A percentile compares a stretch with the other conserved stretches of the same genome.
Conservation (phyloP, 2,797 vertebrate genomes). For the Catamblyrhynchus diadema region DNA sequence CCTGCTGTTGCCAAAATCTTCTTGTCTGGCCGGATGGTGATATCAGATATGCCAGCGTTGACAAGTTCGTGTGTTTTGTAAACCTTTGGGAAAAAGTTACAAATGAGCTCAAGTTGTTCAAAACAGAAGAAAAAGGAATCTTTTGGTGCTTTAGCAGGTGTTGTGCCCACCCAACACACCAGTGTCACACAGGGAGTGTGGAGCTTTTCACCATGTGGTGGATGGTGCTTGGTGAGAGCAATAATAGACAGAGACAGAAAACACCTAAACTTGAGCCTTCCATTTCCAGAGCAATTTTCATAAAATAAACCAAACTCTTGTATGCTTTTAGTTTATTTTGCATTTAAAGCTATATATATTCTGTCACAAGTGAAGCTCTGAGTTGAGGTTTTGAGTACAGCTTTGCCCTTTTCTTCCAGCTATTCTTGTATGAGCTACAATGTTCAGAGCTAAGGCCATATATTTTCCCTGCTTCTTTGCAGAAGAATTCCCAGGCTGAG, state of each 20-base stretch:
- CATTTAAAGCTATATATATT: background rate
- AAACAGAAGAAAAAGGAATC: background rate
- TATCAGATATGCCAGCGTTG: slow-evolving; percentile 89
- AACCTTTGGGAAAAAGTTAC: slow-evolving; percentile 72
- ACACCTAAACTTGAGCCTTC: background rate
- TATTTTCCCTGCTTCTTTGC: background rate
- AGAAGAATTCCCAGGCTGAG: background rate
- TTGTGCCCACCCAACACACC: background rate
- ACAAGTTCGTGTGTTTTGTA: slow-evolving; percentile 77
- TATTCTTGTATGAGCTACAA: background rate
- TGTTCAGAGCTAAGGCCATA: fast-evolving
- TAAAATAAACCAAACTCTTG: background rate
- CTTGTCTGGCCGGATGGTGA: slow-evolving; percentile 83
- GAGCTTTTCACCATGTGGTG: background rate
- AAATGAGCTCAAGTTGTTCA: background rate
- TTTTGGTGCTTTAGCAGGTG: background rate
- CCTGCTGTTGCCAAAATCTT: slow-evolving; percentile 89
- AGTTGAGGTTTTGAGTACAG: background rate
- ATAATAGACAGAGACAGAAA: background rate
- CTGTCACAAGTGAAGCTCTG: background rate
- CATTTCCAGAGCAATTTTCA: background rate
- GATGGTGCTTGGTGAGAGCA: background rate
- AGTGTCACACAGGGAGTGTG: background rate
- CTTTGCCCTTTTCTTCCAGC: background rate
- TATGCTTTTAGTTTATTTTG: background rate